Percentiles rank a stretch among this genome's conserved stretches.
Evolutionary conservation across 2,888 invertebrate species (phyloP).

Genomic region (Drosophila meridiana): DNA sequence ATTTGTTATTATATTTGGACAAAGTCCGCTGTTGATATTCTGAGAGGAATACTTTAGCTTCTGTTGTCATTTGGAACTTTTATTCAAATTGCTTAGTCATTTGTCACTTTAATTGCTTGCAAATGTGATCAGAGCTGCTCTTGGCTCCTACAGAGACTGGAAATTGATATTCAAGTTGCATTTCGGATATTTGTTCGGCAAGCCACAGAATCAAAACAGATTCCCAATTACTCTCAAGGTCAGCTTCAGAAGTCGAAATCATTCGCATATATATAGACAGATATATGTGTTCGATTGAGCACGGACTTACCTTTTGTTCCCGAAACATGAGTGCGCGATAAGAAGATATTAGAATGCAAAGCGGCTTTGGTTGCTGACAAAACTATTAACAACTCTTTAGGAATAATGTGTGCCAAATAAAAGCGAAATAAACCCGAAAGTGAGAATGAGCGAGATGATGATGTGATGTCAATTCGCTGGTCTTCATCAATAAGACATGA

Average conservation of each 20-base stretch:
- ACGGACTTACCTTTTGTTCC: slow-evolving; percentile 14
- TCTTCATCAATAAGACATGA: slow-evolving; percentile 70
- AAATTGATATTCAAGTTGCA: slow-evolving; percentile 69
- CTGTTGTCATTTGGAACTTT: slow-evolving; percentile 17
- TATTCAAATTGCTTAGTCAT: slow-evolving; percentile 45
- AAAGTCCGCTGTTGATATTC: neutral
- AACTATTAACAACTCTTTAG: slow-evolving; percentile 56
- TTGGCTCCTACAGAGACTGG: slow-evolving; percentile 20
- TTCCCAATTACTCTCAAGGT: slow-evolving; percentile 63
- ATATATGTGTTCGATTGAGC: neutral
- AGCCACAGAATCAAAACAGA: slow-evolving; percentile 34
- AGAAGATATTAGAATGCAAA: slow-evolving; percentile 71
- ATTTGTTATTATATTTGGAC: neutral
- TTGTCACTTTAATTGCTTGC: slow-evolving; percentile 55
- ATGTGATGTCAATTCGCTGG: slow-evolving; percentile 15
- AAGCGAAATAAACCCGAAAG: slow-evolving; percentile 44
- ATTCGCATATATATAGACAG: neutral
- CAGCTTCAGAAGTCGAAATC: slow-evolving; percentile 33
- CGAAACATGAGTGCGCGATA: slow-evolving; percentile 49
- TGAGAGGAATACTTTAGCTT: neutral
- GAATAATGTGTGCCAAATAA: slow-evolving; percentile 47
- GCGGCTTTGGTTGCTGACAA: slow-evolving; percentile 44
- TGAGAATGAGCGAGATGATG: slow-evolving; percentile 5
- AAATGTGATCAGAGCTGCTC: slow-evolving; percentile 34
- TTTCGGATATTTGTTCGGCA: slow-evolving; percentile 42